These are phyloP conservation scores for Ennomos fuscantarius DNA, from an alignment of 2,888 invertebrate species.

Conservation along the genomic window DNA sequence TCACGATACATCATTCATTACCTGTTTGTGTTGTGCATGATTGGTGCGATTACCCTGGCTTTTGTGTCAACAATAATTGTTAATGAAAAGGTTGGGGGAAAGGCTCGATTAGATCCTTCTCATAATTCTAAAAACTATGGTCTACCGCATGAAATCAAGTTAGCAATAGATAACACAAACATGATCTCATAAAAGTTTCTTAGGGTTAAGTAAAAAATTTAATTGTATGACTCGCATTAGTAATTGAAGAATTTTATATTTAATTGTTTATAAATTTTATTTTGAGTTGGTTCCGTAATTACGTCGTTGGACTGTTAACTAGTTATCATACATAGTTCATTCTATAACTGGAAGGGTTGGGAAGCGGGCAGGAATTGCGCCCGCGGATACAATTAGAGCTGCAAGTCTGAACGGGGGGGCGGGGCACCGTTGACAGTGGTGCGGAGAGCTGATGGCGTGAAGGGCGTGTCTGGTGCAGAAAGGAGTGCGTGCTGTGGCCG, in stretches of 20 bases:
- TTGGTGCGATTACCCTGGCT: conserved; percentile 44
- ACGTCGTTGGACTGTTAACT: background rate
- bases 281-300: too few relatives aligned
- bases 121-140: background rate
- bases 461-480: conserved; percentile 73
- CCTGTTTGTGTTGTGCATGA: conserved; percentile 60
- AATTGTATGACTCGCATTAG: background rate
- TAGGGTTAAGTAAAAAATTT: too few relatives aligned
- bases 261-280: too few relatives aligned
- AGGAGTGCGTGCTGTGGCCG: conserved; percentile 57
- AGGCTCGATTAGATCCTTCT: too few relatives aligned
- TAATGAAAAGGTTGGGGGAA: background rate
- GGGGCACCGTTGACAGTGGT: conserved; percentile 48
- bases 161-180: background rate
- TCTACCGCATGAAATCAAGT: conserved; percentile 22
- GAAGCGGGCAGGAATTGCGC: conserved; percentile 10
- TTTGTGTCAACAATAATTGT: conserved; percentile 16
- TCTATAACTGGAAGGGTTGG: conserved; percentile 10
- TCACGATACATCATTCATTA: conserved; percentile 48
- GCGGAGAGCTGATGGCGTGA: conserved; percentile 55
- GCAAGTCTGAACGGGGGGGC: background rate
- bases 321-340: conserved; percentile 7
- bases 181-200: background rate
- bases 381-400: background rate
- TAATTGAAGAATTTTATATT: background rate